These are phyloP conservation scores for Masticophis lateralis DNA, from an alignment of 2,797 vertebrate species.

Conservation along the genomic window DNA sequence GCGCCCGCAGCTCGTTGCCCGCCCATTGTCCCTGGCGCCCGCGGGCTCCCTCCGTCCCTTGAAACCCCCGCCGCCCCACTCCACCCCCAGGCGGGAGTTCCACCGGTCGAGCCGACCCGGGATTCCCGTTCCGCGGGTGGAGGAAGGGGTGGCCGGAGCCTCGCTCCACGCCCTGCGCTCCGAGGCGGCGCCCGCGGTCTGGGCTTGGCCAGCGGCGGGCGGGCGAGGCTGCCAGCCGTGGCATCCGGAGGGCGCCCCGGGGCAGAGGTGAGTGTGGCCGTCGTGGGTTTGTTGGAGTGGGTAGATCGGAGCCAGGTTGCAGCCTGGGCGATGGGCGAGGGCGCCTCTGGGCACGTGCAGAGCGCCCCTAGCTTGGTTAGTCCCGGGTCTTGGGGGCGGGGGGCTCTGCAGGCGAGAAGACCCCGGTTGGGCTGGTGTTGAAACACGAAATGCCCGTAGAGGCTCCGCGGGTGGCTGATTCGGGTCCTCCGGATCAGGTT, in stretches of 20 bases:
- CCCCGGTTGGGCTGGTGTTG: too few species aligned
- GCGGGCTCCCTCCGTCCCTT: neutral
- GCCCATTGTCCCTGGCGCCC: neutral
- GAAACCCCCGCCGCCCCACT: too few species aligned
- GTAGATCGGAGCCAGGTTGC: rapidly evolving
- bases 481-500: neutral
- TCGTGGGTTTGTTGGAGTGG: neutral
- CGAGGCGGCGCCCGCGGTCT: neutral
- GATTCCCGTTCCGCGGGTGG: neutral
- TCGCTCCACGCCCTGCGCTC: neutral
- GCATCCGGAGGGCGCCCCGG: neutral
- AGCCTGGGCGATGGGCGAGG: neutral
- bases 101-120: neutral
- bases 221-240: neutral
- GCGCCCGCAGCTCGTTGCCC: neutral
- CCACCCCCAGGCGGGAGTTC: neutral
- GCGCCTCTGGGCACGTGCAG: neutral
- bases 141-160: neutral
- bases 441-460: neutral
- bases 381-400: neutral
- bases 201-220: neutral
- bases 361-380: neutral
- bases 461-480: neutral
- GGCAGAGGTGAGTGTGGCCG: neutral
- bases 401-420: neutral